These are phyloP conservation scores for Muscicapa striata DNA, from an alignment of 2,797 vertebrate genomes.

Conservation along the genomic window DNA sequence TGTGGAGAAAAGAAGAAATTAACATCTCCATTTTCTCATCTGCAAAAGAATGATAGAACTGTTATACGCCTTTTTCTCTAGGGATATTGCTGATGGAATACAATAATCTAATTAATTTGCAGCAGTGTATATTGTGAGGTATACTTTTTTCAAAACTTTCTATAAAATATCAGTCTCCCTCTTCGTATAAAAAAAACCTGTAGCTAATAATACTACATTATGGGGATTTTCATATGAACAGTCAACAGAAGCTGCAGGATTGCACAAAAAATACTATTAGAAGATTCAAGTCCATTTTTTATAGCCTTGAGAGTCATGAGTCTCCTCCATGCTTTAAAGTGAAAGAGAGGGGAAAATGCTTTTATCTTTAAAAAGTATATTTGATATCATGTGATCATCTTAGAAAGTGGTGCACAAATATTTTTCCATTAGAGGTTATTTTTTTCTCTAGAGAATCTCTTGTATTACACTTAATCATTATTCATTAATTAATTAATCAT, in stretches of 20 bases:
- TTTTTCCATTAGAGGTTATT: not conserved
- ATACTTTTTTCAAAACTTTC: not conserved
- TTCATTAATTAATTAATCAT: not conserved
- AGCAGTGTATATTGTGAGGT: not conserved
- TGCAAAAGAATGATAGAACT: not conserved
- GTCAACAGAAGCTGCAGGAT: not conserved
- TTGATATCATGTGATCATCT: not conserved
- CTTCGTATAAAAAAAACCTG: not conserved
- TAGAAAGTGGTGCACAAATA: not conserved
- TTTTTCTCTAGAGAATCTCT: not conserved
- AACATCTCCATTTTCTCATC: not conserved
- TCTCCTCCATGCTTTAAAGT: not conserved
- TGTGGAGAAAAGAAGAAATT: not conserved
- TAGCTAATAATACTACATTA: not conserved
- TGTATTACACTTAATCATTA: not conserved
- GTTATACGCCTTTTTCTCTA: not conserved
- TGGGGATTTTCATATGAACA: not conserved
- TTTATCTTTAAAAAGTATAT: not conserved
- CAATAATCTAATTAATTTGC: constrained; percentile 10
- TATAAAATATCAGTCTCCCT: not conserved
- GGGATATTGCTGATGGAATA: not conserved
- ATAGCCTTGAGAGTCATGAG: not conserved
- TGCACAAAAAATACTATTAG: not conserved
- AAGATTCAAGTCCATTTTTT: not conserved
- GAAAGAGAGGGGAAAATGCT: not conserved